Percentiles rank a stretch among this genome's conserved stretches.
These are phyloP conservation scores for Myotis yumanensis DNA, from an alignment of 2,113 vertebrate genomes.

Conservation along the genomic window DNA sequence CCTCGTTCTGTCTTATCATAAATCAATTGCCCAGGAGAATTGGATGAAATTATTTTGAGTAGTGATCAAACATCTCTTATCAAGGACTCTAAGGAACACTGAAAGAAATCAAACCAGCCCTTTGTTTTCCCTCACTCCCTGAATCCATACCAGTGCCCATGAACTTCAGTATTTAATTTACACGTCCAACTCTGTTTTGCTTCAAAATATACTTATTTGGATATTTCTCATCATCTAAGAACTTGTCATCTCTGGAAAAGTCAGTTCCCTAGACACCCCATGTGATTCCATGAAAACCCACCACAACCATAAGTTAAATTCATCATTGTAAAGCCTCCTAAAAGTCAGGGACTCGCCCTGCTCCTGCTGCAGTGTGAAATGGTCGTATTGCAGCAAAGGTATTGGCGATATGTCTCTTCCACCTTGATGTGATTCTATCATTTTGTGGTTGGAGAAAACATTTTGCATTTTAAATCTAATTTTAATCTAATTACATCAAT, in stretches of 20 bases:
- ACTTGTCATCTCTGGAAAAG: background rate
- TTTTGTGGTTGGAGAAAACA: background rate
- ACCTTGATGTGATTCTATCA: background rate
- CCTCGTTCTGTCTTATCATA: background rate
- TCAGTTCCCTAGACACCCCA: background rate
- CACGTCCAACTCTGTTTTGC: background rate
- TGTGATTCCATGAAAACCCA: background rate
- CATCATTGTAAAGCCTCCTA: background rate
- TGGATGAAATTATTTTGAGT: conserved; percentile 5
- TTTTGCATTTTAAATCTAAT: background rate
- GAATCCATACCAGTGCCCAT: background rate
- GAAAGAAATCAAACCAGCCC: background rate
- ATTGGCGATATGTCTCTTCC: background rate
- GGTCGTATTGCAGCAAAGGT: background rate
- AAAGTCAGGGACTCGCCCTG: background rate
- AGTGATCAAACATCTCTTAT: background rate
- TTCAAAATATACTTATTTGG: conserved; percentile 7
- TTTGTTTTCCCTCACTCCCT: background rate
- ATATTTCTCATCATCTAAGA: background rate
- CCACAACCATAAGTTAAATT: conserved; percentile 15
- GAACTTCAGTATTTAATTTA: background rate
- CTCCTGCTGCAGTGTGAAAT: background rate
- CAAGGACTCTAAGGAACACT: background rate
- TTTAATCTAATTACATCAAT: background rate
- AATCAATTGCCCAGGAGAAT: conserved; percentile 2